Conservation (phyloP, 2,797 vertebrate species). For the Nannoperca australis region DNA sequence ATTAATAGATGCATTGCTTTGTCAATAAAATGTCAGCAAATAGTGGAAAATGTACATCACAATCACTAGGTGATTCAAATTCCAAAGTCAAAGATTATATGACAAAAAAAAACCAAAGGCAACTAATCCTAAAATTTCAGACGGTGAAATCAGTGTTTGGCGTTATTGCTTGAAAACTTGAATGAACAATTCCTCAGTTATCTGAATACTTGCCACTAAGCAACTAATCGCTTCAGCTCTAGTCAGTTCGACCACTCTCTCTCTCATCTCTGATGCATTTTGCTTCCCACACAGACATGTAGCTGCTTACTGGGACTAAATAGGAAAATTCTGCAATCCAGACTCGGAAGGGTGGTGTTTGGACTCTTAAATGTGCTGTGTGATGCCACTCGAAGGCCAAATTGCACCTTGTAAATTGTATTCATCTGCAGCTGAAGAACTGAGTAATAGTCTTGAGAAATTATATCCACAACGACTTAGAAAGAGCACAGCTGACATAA, state of each 20-base stretch:
- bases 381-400: not conserved
- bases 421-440: no score
- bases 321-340: not conserved
- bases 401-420: not conserved
- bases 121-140: not conserved
- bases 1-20: not conserved
- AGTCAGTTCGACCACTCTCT: not conserved
- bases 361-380: not conserved
- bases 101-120: not conserved
- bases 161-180: not conserved
- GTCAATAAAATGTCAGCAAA: not conserved
- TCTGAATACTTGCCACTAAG: not conserved
- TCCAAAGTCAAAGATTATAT: not conserved
- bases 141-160: no score
- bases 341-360: not conserved
- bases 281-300: not conserved
- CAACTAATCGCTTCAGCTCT: not conserved
- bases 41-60: not conserved
- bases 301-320: slow-evolving; percentile 2
- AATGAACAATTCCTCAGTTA: not conserved
- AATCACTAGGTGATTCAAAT: not conserved
- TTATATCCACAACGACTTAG: not conserved
- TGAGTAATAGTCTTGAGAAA: not conserved
- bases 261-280: not conserved
- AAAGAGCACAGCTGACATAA: not conserved